Evolutionary conservation across 30 jellyfish, hydroid and myxozoan genomes (phyloP), one percentile per base, ranked within the genome.

Genomic region (Rhopilema esculentum): DNA sequence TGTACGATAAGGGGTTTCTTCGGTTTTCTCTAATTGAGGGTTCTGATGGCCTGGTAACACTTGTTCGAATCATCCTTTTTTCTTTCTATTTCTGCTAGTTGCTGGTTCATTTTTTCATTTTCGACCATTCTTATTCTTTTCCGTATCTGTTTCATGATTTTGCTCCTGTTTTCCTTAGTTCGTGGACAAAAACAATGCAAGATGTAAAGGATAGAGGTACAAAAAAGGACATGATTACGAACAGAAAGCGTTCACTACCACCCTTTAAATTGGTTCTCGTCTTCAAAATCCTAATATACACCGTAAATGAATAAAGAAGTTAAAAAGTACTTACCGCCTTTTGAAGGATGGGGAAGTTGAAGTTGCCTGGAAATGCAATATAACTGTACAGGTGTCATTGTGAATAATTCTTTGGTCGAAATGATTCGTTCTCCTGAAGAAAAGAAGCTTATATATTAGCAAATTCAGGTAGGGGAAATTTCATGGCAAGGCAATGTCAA

Each of bases 331-430:
- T 18, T 30, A 85, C 94, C 88, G 19, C 33, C 16, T 26, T 49
- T 77, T 16, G 77, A 52, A 16, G 98, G 98, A 49, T 93, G 98
- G 22, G 98, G 97, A 0, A 93, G 85, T 66, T 89, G 97, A 15
- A 88, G 88, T 69, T 93, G 98, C 68, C 85, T 88, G 27, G 98
- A 77, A 22, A 93, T 33, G 75, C 98, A 93, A 69, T 88, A 86
- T 1, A 93, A 87, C 66, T 93, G 98, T 25, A 91, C 91, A 16
- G 98, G 98, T 12, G 98, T 81, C 75, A 93, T 25, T 48, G 77
- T 32, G 53, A 76, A 83, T 66, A 72, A 22, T 68, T 93, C 98
- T 40, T 89, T 89, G 79, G 75, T 87, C 22, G 82, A 8, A 61
- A 93, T 29, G 33, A 93, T 93, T 30, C 93, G 71, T 27, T 93